Evolutionary conservation across 2,113 vertebrate species (phyloP).

Genomic region (Pelecanus crispus): DNA sequence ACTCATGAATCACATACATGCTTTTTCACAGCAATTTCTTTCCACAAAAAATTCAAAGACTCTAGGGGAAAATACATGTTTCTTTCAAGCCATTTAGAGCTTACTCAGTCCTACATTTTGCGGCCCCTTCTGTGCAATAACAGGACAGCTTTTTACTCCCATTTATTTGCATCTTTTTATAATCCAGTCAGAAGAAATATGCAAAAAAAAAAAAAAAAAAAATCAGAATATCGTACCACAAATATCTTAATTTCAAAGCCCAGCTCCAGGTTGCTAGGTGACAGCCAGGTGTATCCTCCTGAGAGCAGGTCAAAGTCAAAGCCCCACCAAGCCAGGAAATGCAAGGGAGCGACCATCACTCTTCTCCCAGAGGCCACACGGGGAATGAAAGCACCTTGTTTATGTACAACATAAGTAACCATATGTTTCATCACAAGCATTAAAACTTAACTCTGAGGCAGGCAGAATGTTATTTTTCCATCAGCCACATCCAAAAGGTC

Average conservation of each 20-base stretch:
- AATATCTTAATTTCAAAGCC: background rate
- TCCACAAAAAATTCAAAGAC: background rate
- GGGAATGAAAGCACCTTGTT: background rate
- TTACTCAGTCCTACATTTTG: background rate
- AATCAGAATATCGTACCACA: background rate
- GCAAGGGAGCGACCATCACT: background rate
- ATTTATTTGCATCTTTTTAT: background rate
- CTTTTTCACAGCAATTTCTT: background rate
- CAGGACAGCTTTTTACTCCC: background rate
- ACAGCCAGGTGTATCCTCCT: background rate
- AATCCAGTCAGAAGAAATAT: background rate
- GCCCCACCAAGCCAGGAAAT: background rate
- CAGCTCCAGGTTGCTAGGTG: background rate
- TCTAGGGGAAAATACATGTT: background rate
- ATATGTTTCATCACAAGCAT: background rate
- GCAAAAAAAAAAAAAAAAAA: background rate
- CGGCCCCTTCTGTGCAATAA: background rate
- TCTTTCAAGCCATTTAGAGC: background rate
- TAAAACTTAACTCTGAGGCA: background rate
- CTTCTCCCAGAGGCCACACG: background rate
- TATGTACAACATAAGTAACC: background rate
- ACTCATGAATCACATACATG: background rate
- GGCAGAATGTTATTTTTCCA: background rate
- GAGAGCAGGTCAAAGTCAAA: background rate
- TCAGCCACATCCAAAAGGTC: background rate